Evolutionary conservation across 1,140 invertebrate species (phyloP).

Genomic region (Bombus fervidus): DNA sequence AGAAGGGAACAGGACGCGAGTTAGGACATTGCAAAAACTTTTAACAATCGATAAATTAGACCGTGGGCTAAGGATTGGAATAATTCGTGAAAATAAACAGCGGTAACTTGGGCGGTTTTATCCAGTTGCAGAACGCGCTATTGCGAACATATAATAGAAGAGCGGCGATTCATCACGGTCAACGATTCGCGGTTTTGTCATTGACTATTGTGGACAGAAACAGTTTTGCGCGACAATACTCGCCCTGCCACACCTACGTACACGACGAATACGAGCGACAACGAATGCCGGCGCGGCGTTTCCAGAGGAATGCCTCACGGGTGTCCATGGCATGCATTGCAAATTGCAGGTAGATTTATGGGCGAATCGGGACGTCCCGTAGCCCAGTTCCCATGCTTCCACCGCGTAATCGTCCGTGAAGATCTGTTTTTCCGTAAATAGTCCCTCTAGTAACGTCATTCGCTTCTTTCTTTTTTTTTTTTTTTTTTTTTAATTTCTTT

Average conservation of each 20-base stretch:
- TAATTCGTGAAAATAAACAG: neutral
- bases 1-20: too few relatives aligned
- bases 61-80: neutral
- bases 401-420: slow-evolving; percentile 47
- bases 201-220: slow-evolving; percentile 44
- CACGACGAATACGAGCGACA: slow-evolving; percentile 24
- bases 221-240: slow-evolving; percentile 51
- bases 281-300: slow-evolving; percentile 13
- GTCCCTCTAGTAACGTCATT: neutral
- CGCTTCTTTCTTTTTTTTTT: neutral
- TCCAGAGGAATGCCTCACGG: slow-evolving; percentile 41
- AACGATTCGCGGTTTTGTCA: slow-evolving; percentile 46
- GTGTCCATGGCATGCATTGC: slow-evolving; percentile 50
- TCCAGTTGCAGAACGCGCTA: neutral
- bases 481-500: neutral
- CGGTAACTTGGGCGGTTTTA: neutral
- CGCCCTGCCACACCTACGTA: slow-evolving; percentile 38
- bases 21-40: neutral
- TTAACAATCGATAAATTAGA: neutral
- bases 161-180: slow-evolving; percentile 40
- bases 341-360: slow-evolving; percentile 56
- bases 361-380: slow-evolving; percentile 40
- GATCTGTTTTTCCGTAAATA: slow-evolving; percentile 36
- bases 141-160: slow-evolving; percentile 21
- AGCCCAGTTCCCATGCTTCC: slow-evolving; percentile 52